Percentiles rank a stretch among this genome's conserved stretches.
Conservation (phyloP, 2,113 vertebrate genomes). For the Suricata suricatta region DNA sequence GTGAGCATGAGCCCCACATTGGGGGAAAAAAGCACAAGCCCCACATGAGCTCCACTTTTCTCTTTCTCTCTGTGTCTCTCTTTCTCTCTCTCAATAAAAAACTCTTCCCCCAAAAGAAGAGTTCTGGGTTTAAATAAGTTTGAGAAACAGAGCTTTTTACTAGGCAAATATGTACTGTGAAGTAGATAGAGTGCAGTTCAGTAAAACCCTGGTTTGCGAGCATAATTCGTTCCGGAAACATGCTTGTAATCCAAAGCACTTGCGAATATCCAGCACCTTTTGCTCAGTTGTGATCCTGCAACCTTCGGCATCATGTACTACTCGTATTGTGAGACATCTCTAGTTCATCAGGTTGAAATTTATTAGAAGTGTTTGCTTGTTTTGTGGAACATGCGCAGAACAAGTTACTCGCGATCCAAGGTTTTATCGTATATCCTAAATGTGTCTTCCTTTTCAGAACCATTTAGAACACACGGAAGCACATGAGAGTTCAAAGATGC, state of each 20-base stretch:
- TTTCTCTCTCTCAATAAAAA: not conserved
- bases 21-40: not conserved
- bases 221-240: too few species aligned
- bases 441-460: not conserved
- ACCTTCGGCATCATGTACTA: too few species aligned
- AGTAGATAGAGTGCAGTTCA: not conserved
- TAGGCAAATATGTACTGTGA: not conserved
- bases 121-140: constrained; percentile 2
- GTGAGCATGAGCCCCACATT: not conserved
- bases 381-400: too few species aligned
- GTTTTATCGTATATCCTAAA: not conserved
- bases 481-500: not conserved
- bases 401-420: too few species aligned
- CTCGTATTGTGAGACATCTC: too few species aligned
- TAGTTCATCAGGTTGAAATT: too few species aligned
- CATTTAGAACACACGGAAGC: not conserved
- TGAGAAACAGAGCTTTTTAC: not conserved
- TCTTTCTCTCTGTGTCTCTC: not conserved
- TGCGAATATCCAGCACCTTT: too few species aligned
- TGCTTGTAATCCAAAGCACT: too few species aligned
- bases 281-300: too few species aligned
- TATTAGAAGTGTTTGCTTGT: too few species aligned
- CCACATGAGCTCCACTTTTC: too few species aligned
- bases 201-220: too few species aligned
- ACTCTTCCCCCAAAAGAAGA: not conserved